These are phyloP conservation scores for Strix uralensis DNA, from an alignment of 2,113 vertebrate species.

Conservation along the genomic window DNA sequence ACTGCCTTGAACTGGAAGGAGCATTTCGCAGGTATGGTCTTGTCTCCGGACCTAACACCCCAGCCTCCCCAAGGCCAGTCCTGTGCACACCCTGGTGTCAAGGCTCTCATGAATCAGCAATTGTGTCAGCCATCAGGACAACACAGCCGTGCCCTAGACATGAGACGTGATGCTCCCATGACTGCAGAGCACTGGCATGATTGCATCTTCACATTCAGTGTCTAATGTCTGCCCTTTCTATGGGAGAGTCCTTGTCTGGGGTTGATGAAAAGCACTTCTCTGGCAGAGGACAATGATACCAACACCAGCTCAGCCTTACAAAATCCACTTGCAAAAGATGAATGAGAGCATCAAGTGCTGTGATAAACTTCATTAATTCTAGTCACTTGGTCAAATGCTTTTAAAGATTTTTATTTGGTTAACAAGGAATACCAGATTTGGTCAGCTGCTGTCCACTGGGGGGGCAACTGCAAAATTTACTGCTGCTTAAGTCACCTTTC, in stretches of 20 bases:
- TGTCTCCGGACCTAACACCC: background rate
- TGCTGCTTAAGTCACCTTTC: background rate
- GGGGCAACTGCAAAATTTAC: background rate
- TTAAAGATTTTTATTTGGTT: background rate
- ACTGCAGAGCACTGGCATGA: background rate
- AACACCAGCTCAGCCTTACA: background rate
- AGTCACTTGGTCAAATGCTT: background rate
- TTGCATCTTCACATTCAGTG: background rate
- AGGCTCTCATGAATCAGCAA: too few relatives aligned
- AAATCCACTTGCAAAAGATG: background rate
- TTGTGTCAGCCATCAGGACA: background rate
- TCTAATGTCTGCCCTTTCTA: background rate
- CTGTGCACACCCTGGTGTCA: background rate
- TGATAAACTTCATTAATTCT: background rate
- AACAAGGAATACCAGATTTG: background rate
- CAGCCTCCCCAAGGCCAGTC: background rate
- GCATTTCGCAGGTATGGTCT: background rate
- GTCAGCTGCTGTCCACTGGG: background rate
- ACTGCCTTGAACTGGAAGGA: background rate
- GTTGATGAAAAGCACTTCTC: background rate
- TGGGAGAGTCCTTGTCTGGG: background rate
- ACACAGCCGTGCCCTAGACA: accelerated
- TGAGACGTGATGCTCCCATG: background rate
- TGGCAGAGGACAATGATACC: background rate
- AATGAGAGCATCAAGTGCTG: background rate